Base-by-base conservation (phyloP, 35 echinoderm and acorn worm genomes). In the Diadema setosum region DNA sequence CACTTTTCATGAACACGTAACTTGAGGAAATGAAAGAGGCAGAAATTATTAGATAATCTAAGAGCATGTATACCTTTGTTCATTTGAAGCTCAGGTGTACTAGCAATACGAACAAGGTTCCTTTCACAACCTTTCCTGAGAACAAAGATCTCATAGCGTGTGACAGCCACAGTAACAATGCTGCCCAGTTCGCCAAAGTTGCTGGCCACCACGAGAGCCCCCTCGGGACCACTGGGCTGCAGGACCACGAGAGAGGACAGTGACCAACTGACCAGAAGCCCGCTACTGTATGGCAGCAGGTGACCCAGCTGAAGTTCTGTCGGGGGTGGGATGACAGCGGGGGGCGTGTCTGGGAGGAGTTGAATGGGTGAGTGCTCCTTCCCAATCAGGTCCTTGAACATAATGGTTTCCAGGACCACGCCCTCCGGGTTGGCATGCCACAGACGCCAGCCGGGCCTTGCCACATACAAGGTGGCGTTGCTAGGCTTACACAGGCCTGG, bases 131-230 rank as follows among this genome's bases (percentile, higher is more conserved):
- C 84, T 26, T 86, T 87, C 43, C 92, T 84, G 5, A 98, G 81
- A 14, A 94, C 82, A 42, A 94, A 90, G 30, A 98, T 98, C 87
- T 98, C 96, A 86, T 94, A 85, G 17, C 80, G 85, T 20, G 37
- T 59, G 16, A 86, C 86, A 21, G 88, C 89, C 14, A 98, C 92
- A 57, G 50, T 84, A 6, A 92, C 18, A 18, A 98, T 92, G 60
- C 75, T 91, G 21, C 96, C 96, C 24, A 94, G 83, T 21, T 75
- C 50, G 3, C 96, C 96, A 34, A 88, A 82, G 26, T 81, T 89
- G 31, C 92, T 88, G 3, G 73, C 92, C 0, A 98, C 37, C 5
- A 98, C 89, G 4, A 69, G 63, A 0, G 83, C 83, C 5, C 82
- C 80, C 41, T 81, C 81, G 2, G 88, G 43, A 5, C 41, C 86